Conservation (phyloP, 2,113 vertebrate species). For the Microcebus tavaratra region DNA sequence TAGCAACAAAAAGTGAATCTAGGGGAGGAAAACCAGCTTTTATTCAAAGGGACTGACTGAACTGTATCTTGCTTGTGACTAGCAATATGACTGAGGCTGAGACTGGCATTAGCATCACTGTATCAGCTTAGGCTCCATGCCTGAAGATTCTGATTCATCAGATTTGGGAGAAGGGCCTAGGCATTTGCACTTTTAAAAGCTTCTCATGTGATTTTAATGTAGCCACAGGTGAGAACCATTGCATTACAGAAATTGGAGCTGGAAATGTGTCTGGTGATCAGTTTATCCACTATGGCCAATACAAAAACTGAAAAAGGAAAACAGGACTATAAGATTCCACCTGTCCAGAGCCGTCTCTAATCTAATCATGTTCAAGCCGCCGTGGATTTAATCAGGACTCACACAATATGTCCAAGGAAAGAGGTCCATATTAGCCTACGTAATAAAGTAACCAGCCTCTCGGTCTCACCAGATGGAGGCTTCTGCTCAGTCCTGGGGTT, state of each 20-base stretch:
- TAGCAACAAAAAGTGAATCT: neutral
- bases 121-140: neutral
- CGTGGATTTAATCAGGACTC: constrained; percentile 29
- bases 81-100: neutral
- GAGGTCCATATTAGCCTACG: neutral
- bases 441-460: neutral
- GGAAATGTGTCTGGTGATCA: neutral
- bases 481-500: neutral
- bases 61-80: neutral
- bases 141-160: neutral
- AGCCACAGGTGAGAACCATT: neutral
- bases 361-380: neutral
- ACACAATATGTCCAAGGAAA: neutral
- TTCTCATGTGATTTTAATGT: neutral
- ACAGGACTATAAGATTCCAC: neutral
- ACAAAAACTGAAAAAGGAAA: constrained; percentile 2
- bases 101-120: neutral
- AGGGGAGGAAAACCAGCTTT: neutral
- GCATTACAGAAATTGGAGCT: neutral
- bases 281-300: neutral
- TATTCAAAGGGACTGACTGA: neutral
- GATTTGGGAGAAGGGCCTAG: neutral
- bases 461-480: neutral
- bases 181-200: neutral
- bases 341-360: constrained; percentile 13